phyloP scores from a whole-genome alignment of 2,113 vertebrate genomes.

The Toxostoma redivivum region DNA sequence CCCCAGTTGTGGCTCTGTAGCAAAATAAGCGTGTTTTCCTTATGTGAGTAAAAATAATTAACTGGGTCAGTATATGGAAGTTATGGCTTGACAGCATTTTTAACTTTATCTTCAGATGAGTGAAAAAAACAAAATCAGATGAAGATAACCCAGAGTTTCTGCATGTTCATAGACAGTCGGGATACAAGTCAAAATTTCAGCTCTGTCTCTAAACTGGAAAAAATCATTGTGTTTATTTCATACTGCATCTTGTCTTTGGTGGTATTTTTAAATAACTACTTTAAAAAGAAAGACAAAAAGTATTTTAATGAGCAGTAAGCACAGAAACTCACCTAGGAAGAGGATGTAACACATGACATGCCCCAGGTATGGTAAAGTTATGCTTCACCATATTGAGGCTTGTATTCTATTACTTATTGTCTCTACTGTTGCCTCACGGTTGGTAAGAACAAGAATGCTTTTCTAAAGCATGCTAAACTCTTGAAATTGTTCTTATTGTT shows the following conservation, averaged over 20 bases:
- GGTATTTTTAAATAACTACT: not conserved
- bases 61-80: not conserved
- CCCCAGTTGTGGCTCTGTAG: not conserved
- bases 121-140: not conserved
- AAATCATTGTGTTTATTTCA: not conserved
- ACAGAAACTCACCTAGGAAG: not conserved
- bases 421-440: not conserved
- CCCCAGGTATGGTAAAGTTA: not conserved
- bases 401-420: not conserved
- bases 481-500: not conserved
- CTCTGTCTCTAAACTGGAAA: not conserved
- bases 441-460: not conserved
- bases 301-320: not conserved
- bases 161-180: fast-evolving
- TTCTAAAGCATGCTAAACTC: not conserved
- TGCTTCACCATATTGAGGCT: not conserved
- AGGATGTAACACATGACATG: not conserved
- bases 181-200: not conserved
- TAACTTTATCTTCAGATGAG: not conserved
- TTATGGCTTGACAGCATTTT: not conserved
- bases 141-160: not conserved
- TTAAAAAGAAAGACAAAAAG: not conserved
- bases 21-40: not conserved
- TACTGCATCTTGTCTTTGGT: not conserved
- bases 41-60: not conserved